Conservation (phyloP, 1,140 invertebrate genomes). For the Pseudomyrmex flavicornis region DNA sequence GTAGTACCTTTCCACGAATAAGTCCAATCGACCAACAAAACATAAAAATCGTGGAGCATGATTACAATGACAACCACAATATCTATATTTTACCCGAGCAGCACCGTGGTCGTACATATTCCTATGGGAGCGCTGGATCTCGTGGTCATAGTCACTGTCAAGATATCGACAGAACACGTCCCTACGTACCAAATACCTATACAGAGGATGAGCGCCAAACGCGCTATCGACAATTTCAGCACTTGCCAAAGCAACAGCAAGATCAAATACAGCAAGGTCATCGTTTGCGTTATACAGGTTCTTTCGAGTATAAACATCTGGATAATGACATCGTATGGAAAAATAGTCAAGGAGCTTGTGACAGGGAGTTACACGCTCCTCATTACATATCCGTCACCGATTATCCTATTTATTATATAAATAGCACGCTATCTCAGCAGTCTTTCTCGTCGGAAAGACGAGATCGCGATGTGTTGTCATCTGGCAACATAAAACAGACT, state of each 20-base stretch:
- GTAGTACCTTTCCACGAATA: conserved; percentile 68
- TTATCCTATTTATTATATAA: conserved; percentile 69
- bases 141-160: conserved; percentile 74
- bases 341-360: conserved; percentile 69
- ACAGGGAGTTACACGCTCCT: conserved; percentile 71
- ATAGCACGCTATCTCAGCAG: conserved; percentile 62
- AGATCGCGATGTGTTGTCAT: conserved; percentile 57
- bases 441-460: conserved; percentile 51
- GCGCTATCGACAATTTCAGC: conserved; percentile 75
- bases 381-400: conserved; percentile 72
- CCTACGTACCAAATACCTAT: conserved; percentile 77
- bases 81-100: conserved; percentile 82
- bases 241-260: conserved; percentile 60
- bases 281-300: conserved; percentile 46
- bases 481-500: conserved; percentile 43
- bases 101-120: conserved; percentile 80
- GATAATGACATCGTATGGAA: conserved; percentile 75
- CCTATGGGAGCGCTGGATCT: conserved; percentile 75
- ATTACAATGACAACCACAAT: conserved; percentile 82
- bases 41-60: conserved; percentile 78
- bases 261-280: conserved; percentile 66
- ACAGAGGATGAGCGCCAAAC: conserved; percentile 79
- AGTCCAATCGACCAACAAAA: conserved; percentile 72
- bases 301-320: conserved; percentile 70
- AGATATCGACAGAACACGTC: conserved; percentile 76